phyloP scores from a whole-genome alignment of 2,888 invertebrate species.

The Leuctra nigra region DNA sequence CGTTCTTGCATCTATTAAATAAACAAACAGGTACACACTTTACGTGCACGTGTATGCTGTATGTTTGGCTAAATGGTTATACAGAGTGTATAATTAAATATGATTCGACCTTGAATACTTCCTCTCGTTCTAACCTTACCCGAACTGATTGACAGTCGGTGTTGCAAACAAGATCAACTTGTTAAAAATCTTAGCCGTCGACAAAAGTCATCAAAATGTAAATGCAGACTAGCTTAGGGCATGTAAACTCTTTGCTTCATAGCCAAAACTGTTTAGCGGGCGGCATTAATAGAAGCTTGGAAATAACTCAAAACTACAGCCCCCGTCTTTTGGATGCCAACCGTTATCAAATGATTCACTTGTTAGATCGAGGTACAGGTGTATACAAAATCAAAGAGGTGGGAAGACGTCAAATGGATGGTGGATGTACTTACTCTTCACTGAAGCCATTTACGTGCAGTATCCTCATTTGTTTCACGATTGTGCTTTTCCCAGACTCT shows the following conservation, averaged over 20 bases:
- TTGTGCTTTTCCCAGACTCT: slow-evolving; percentile 99
- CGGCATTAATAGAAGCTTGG: slow-evolving; percentile 14
- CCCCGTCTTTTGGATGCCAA: slow-evolving; percentile 12
- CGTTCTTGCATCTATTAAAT: too few relatives aligned
- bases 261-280: slow-evolving; percentile 1
- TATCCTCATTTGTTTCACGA: slow-evolving; percentile 99
- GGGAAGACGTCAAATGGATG: background rate
- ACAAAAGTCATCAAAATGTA: background rate
- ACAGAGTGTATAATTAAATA: too few relatives aligned
- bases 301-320: slow-evolving; percentile 13
- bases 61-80: too few relatives aligned
- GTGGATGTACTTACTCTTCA: slow-evolving; percentile 60
- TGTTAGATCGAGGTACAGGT: too few relatives aligned
- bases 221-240: background rate
- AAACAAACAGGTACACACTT: too few relatives aligned
- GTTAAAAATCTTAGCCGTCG: too few relatives aligned
- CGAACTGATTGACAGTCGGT: too few relatives aligned
- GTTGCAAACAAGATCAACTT: too few relatives aligned
- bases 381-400: background rate
- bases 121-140: too few relatives aligned
- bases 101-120: too few relatives aligned
- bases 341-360: slow-evolving; percentile 7
- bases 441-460: slow-evolving; percentile 99
- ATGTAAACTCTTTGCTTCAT: background rate
- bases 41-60: too few relatives aligned